A percentile compares a stretch with the other conserved stretches of the same genome.
Evolutionary conservation across 2,113 vertebrate species (phyloP).

Genomic region (Beaufortia kweichowensis): DNA sequence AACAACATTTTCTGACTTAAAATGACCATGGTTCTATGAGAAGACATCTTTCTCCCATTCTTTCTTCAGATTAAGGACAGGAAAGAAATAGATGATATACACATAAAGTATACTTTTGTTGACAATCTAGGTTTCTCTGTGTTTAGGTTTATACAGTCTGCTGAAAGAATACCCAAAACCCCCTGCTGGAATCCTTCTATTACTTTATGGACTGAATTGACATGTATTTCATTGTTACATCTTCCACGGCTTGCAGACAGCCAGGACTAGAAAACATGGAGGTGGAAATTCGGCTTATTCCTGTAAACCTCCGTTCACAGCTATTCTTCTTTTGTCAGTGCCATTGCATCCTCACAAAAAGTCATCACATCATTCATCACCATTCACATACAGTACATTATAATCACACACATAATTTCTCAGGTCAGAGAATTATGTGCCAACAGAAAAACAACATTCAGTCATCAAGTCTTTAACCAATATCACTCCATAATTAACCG

Average conservation of each 20-base stretch:
- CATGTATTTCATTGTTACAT: background rate
- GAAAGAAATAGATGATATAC: background rate
- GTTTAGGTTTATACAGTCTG: background rate
- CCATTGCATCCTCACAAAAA: background rate
- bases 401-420: too few relatives aligned
- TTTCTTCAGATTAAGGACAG: background rate
- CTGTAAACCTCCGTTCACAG: background rate
- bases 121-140: background rate
- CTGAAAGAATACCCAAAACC: background rate
- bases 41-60: background rate
- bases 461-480: too few relatives aligned
- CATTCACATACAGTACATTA: too few relatives aligned
- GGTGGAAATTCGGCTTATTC: too few relatives aligned
- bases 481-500: too few relatives aligned
- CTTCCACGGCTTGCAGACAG: background rate
- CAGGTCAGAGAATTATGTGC: too few relatives aligned
- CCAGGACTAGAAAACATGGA: too few relatives aligned
- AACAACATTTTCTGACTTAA: too few relatives aligned
- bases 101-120: background rate
- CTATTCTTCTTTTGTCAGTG: background rate
- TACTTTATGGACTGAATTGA: background rate
- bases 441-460: too few relatives aligned
- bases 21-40: too few relatives aligned
- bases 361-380: too few relatives aligned
- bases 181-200: background rate